Evolutionary conservation across 2,113 vertebrate species (phyloP), one percentile per base, ranked within the genome.

Genomic region (Hemibagrus wyckioides): DNA sequence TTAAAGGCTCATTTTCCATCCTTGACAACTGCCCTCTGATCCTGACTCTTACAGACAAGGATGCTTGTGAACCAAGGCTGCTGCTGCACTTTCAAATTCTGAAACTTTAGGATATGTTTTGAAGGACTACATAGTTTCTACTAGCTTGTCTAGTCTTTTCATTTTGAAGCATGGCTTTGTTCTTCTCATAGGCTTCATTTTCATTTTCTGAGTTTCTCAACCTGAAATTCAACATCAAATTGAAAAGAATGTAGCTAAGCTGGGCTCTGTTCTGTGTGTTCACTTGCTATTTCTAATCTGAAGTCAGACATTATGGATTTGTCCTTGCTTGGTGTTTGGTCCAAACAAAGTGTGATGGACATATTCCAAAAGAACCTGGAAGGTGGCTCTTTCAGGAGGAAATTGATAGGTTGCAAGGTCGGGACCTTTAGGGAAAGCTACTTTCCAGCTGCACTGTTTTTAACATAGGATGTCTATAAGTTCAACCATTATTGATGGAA

Each of bases 371-470:
- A 65, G n/a, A 28, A 0, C 21, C 4, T 36, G 39, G 57, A 61
- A 82, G 25, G 23, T 44, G 1, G 59, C 39, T 65, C 21, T 44
- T 23, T 63, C 39, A 82, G 80, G 36, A 48, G 36, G 11, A 28
- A 15, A 23, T 63, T 82, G 19, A 4, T 13, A 80, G 52, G 50
- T 33, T 54, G n/a, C 52, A 56, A 36, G 15, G 13, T 56, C 30
- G 10, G 28, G 25, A 79, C 52, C 25, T 79, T 52, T 10, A 76
- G n/a, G 6, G 33, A 50, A 56, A 80, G 4, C 28, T 14, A 15
- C 30, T 57, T 57, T 56, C 79, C 25, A 80, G 33, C 79, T 80
- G 52, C 56, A 82, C 9, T 48, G 36, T 36, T 59, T 81, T 80
- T 80, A 15, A 57, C 28, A 80, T 28, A 39, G 14, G 28, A 56